Evolutionary conservation across 2,888 invertebrate genomes (phyloP).

Genomic region (Ligdia adustata): DNA sequence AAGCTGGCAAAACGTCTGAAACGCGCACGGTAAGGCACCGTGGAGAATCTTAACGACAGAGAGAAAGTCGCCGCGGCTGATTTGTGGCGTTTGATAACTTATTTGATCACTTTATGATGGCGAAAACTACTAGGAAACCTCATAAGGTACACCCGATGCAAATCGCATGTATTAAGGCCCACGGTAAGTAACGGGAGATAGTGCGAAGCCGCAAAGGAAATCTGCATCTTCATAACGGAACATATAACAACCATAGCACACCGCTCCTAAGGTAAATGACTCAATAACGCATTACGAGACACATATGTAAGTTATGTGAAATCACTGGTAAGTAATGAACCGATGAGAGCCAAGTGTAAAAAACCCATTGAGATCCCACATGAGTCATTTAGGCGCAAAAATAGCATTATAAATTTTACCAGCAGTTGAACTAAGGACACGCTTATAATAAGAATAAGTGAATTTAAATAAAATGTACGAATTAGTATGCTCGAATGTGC

Average conservation of each 20-base stretch:
- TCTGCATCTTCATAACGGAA: constrained; percentile 61
- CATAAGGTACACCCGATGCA: constrained; percentile 72
- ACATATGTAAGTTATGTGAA: constrained; percentile 35
- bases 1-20: constrained; percentile 67
- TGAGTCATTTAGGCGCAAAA: constrained; percentile 78
- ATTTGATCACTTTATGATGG: constrained; percentile 83
- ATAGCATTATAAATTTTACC: constrained; percentile 78
- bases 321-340: constrained; percentile 51
- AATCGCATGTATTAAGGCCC: constrained; percentile 65
- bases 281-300: constrained; percentile 53
- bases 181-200: constrained; percentile 55
- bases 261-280: constrained; percentile 59
- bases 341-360: constrained; percentile 53
- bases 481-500: constrained; percentile 71
- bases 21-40: constrained; percentile 57
- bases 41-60: constrained; percentile 73
- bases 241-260: constrained; percentile 54
- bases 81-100: constrained; percentile 74
- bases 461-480: constrained; percentile 76
- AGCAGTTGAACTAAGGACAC: constrained; percentile 68
- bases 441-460: constrained; percentile 77
- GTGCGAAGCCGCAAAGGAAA: constrained; percentile 23
- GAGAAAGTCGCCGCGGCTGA: constrained; percentile 69
- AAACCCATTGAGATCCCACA: constrained; percentile 67
- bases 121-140: constrained; percentile 73